Conservation (phyloP, 1,140 invertebrate species). For the Harlomillsia oculata region DNA sequence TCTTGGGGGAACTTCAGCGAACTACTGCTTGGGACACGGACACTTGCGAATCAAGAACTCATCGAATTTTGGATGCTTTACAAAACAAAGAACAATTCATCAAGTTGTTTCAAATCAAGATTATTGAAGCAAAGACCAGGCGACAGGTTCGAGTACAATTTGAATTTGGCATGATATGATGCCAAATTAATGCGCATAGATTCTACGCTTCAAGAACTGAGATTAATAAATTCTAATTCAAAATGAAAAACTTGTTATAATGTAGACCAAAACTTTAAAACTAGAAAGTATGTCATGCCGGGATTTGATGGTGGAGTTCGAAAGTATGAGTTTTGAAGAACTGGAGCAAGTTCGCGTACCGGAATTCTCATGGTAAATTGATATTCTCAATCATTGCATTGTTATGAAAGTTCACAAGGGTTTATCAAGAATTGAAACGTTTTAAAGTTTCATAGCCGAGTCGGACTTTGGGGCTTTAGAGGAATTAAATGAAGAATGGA, state of each 20-base stretch:
- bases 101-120: neutral
- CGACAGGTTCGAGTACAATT: neutral
- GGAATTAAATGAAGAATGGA: constrained; percentile 13
- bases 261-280: constrained; percentile 8
- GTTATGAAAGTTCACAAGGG: neutral
- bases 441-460: constrained; percentile 20
- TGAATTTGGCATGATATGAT: neutral
- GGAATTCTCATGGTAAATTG: constrained; percentile 18
- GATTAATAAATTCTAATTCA: neutral
- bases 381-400: neutral
- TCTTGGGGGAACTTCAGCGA: neutral
- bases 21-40: neutral
- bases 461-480: constrained; percentile 16
- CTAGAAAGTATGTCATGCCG: constrained; percentile 6
- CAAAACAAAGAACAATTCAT: neutral
- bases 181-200: neutral
- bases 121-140: neutral
- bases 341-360: constrained; percentile 8
- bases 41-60: neutral
- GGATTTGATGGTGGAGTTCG: constrained; percentile 5
- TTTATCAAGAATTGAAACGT: no score
- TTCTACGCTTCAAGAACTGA: neutral
- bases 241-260: neutral
- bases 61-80: neutral
- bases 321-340: constrained; percentile 1